Base-by-base conservation (phyloP, 2,888 invertebrate genomes). In the Ormyrus labotus region DNA sequence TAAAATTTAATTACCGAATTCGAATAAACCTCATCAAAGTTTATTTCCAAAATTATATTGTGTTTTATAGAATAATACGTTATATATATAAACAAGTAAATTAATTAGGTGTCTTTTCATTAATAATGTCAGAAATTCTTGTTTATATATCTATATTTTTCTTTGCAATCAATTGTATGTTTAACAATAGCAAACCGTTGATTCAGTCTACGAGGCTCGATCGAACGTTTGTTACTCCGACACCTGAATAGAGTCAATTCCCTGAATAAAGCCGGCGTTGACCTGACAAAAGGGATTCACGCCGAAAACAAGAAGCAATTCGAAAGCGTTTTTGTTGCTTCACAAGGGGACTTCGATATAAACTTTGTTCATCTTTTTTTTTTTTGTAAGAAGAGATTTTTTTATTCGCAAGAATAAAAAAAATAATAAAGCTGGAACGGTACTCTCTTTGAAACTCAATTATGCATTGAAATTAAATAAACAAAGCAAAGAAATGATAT, bases 221-320 rank as follows among this genome's bases (percentile, higher is more conserved):
- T 72, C 48, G 61, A 71, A 51, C 61, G 71, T 72, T 72, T 72
- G 71, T 58, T 61, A 58, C 45, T 51, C 4, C 70, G 70, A 61
- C 6, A 61, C 71, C 71, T 72, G 61, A 72, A 72, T 61, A 72
- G 71, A 72, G 71, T 72, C 53, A 72, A 72, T 72, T 61, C 71
- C 10, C 6, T 45, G 48, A 72, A 61, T 61, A 8, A 45, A 34
- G 34, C 5, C 58, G 19, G 45, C 48, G 58, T 57, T 47, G 48
- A 58, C 67, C 67, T 8, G 9, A 70, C 58, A 55, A 71, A 60
- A 61, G 51, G 51, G 8, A 61, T 71, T 71, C 61, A 5, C 50
- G 19, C 61, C 58, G 10, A 71, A 71, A 71, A 51, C 71, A 71
- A 60, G 53, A 45, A 2, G 45, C 72, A 63, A 61, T 63, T 51